Evolutionary conservation across 2,888 invertebrate species (phyloP).

Genomic region (Corythucha ciliata): DNA sequence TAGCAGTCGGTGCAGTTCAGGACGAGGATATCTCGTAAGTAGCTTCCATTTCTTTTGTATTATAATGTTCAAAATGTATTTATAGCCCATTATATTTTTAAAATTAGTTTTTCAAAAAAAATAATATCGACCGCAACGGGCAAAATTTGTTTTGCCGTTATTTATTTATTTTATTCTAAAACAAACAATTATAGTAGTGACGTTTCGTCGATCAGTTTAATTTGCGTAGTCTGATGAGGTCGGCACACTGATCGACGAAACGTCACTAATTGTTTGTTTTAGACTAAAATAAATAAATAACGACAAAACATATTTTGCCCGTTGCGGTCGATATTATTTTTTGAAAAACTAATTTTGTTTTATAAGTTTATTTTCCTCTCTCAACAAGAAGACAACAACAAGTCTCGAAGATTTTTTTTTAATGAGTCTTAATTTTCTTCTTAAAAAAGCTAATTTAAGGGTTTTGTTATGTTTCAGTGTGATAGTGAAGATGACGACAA

Average conservation of each 20-base stretch:
- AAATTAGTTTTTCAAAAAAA: neutral
- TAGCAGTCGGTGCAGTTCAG: slow-evolving; percentile 86
- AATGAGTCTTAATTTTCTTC: neutral
- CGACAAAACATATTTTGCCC: too few relatives aligned
- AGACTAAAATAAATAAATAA: too few relatives aligned
- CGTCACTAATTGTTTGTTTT: too few relatives aligned
- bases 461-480: slow-evolving; percentile 57
- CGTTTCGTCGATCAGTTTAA: too few relatives aligned
- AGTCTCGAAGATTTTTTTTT: neutral
- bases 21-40: slow-evolving; percentile 93
- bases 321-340: neutral
- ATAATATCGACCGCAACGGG: too few relatives aligned
- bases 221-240: too few relatives aligned
- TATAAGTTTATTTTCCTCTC: too few relatives aligned
- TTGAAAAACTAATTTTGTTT: neutral
- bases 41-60: slow-evolving; percentile 39
- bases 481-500: slow-evolving; percentile 90
- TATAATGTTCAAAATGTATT: too few relatives aligned
- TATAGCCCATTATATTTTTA: neutral
- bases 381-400: neutral
- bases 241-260: too few relatives aligned
- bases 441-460: neutral
- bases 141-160: too few relatives aligned
- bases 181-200: too few relatives aligned
- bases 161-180: too few relatives aligned